Conservation (phyloP, 2,797 vertebrate genomes). For the Choloepus didactylus region DNA sequence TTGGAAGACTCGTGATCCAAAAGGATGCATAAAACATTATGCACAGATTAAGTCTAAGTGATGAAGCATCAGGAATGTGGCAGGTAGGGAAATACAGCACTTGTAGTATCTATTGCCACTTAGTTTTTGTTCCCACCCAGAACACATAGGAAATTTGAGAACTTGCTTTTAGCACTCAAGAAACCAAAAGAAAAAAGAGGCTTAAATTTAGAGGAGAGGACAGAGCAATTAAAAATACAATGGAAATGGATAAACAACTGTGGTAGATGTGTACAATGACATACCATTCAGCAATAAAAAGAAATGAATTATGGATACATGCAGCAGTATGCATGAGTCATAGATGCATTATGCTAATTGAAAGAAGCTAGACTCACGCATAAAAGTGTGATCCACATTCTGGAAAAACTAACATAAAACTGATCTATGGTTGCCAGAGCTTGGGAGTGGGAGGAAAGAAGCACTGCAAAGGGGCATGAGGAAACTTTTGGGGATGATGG, state of each 20-base stretch:
- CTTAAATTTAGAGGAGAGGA: neutral
- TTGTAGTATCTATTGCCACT: neutral
- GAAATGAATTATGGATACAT: neutral
- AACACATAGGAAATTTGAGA: neutral
- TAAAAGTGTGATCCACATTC: neutral
- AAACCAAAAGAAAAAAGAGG: neutral
- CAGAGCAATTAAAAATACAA: neutral
- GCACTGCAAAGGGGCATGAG: neutral
- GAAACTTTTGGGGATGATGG: neutral
- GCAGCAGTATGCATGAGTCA: neutral
- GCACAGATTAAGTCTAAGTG: neutral
- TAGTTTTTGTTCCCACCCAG: neutral
- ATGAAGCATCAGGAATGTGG: neutral
- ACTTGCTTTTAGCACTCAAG: neutral
- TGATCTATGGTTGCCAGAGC: neutral
- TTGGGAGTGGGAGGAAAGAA: neutral
- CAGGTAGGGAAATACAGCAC: neutral
- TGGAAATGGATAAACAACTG: neutral
- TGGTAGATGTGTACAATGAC: neutral
- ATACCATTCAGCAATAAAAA: neutral
- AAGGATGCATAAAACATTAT: neutral
- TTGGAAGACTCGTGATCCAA: neutral
- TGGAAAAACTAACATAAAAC: slow-evolving; percentile 22
- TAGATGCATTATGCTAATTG: neutral
- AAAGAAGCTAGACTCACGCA: neutral